Percentiles rank a stretch among this genome's conserved stretches.
These are phyloP conservation scores for Gorsachius goisagi DNA, from an alignment of 2,113 vertebrate species.

Conservation along the genomic window DNA sequence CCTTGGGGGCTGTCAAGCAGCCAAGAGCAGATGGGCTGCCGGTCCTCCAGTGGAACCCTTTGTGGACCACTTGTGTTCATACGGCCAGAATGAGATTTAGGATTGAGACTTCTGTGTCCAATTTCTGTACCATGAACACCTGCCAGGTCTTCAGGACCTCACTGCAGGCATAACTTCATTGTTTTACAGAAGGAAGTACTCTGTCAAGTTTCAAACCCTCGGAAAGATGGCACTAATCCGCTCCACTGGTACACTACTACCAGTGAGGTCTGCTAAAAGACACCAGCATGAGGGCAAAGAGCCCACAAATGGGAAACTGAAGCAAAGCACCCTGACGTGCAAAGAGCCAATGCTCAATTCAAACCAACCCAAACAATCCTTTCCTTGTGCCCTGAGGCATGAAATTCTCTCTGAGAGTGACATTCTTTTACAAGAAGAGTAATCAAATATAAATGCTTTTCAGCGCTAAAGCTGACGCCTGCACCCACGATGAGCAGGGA, in stretches of 20 bases:
- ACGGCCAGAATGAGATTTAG: background rate
- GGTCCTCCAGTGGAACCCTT: background rate
- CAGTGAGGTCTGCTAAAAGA: background rate
- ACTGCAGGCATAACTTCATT: background rate
- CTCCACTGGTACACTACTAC: background rate
- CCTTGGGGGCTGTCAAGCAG: background rate
- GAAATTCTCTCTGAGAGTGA: background rate
- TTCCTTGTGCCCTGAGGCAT: background rate
- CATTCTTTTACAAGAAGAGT: background rate
- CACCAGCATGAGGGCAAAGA: rapidly evolving
- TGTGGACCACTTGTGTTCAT: too few species aligned
- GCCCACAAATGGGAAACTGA: background rate
- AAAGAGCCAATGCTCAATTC: background rate
- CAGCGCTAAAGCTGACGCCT: background rate
- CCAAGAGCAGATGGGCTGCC: background rate
- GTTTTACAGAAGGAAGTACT: background rate
- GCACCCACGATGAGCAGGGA: rapidly evolving
- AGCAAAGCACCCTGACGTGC: rapidly evolving
- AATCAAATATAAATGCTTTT: background rate
- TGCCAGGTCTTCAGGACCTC: background rate
- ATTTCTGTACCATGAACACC: background rate
- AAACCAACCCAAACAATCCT: background rate
- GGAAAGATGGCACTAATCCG: background rate
- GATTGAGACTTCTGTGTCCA: background rate
- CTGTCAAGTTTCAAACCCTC: background rate